Evolutionary conservation across 1,140 invertebrate species (phyloP), one percentile per base, ranked within the genome.

Genomic region (Drosophila baimaii): DNA sequence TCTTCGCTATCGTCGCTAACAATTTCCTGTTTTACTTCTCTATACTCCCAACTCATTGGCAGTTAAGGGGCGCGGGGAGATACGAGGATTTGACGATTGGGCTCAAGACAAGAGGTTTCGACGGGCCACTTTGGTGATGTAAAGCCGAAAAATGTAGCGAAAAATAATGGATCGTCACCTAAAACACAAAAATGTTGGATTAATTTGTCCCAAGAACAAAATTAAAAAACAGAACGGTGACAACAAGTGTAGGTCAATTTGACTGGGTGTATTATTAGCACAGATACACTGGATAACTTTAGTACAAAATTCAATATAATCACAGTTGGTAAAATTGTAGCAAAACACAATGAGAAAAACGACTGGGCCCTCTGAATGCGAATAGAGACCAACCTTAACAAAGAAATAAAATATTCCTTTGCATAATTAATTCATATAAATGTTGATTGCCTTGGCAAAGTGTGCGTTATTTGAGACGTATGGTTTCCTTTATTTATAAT

Each of bases 251-350:
- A 4, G 58, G 44, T 39, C 44, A 37, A 61, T 39, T 61, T n/a
- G 44, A 51, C 44, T 49, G 29, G 29, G 19, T 46, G 15, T 39
- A 25, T 55, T 56, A 61, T 21, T 37, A 61, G 7, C 58, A 37
- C 58, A 37, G 57, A 49, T 2, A 37, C 58, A 37, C 58, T 61
- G 43, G 57, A 59, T 19, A 19, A 27, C n/a, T 51, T 51, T 13
- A 8, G 58, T 37, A 61, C 23, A 19, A 61, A 61, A 61, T 39
- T 59, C 35, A 27, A 56, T 56, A 27, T 27, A 56, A 27, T 12
- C 35, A 56, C 35, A 56, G 54, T 56, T 10, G 54, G 2, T 25
- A 13, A 27, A 56, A 4, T 56, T 56, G 15, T 56, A 39, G 3
- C 9, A 23, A 56, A 39, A 19, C 0, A 56, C 54, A 39, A 55